These are phyloP conservation scores for Microlaimidae sp. DNA, from an alignment of 2,888 invertebrate genomes.

Conservation along the genomic window DNA sequence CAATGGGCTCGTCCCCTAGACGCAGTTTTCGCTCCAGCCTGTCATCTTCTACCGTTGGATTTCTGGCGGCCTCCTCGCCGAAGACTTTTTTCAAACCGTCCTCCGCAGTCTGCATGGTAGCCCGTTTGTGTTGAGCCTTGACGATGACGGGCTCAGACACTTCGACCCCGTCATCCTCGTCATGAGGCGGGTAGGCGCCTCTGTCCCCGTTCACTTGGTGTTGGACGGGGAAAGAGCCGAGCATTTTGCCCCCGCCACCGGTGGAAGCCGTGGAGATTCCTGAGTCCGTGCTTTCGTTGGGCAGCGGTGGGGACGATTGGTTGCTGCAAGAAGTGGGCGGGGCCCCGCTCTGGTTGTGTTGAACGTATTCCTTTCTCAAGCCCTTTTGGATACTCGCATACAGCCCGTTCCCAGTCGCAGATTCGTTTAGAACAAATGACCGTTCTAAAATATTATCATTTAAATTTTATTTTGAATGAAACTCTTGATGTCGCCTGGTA, in stretches of 20 bases:
- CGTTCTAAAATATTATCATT: no score
- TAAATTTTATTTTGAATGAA: no score
- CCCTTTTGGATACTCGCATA: neutral
- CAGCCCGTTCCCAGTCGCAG: no score
- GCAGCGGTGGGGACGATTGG: constrained; percentile 11
- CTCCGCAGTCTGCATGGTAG: neutral
- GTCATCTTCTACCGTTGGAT: no score
- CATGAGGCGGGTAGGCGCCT: constrained; percentile 8
- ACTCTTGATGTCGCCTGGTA: no score
- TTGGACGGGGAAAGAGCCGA: neutral
- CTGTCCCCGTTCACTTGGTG: constrained; percentile 8
- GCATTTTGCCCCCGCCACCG: no score
- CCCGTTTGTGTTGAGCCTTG: neutral
- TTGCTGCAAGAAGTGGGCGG: constrained; percentile 40
- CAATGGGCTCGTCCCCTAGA: no score
- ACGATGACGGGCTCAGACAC: neutral
- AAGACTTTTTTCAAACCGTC: neutral
- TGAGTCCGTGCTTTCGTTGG: constrained; percentile 63
- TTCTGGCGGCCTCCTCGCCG: neutral
- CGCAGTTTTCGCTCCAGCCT: no score
- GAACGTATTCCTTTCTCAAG: constrained; percentile 33
- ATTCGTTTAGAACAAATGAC: no score
- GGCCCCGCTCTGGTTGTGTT: constrained; percentile 77
- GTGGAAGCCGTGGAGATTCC: constrained; percentile 55
- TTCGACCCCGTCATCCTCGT: no score